Conservation (phyloP, 2,888 invertebrate species). For the Gibbula magus region DNA sequence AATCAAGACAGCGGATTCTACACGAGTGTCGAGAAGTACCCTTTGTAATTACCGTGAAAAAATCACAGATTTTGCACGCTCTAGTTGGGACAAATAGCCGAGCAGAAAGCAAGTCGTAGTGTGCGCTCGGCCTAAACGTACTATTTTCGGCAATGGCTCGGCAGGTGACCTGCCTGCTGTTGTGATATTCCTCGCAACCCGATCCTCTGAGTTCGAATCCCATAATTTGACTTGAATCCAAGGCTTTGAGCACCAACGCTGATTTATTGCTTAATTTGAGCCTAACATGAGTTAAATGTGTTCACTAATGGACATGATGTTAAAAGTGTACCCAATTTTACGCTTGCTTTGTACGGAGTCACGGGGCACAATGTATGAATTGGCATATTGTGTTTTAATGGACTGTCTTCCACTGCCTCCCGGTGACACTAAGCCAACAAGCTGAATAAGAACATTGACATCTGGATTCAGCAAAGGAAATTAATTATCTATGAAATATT, state of each 20-base stretch:
- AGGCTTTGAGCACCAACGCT: neutral
- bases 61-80: constrained; percentile 11
- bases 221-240: neutral
- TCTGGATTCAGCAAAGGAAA: no score
- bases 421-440: no score
- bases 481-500: no score
- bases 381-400: no score
- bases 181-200: neutral
- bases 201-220: neutral
- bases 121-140: neutral
- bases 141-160: neutral
- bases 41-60: constrained; percentile 21
- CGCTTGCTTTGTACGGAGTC: neutral
- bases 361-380: no score
- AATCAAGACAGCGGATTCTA: neutral
- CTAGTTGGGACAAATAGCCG: neutral
- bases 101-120: neutral
- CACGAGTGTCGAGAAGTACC: neutral
- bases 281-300: neutral
- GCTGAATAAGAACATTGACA: no score
- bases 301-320: neutral
- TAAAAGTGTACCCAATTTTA: constrained; percentile 10
- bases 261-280: constrained; percentile 12
- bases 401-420: no score
- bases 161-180: neutral